Evolutionary conservation across 2,113 vertebrate genomes (phyloP), one percentile per base, ranked within the genome.

Genomic region (Saccopteryx bilineata): DNA sequence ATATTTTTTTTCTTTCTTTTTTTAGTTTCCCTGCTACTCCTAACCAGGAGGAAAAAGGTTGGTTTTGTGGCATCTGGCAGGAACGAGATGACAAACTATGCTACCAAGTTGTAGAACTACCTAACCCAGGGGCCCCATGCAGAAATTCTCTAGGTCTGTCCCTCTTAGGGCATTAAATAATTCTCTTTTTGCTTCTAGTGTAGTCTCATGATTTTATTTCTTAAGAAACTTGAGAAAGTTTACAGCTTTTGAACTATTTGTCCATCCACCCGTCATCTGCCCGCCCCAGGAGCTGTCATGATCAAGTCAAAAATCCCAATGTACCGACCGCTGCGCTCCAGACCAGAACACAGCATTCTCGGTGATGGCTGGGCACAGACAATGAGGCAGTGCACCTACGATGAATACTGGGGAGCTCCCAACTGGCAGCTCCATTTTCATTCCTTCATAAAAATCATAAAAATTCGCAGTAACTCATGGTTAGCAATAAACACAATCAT

Each of bases 401-500:
- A 52, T 65, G 96, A 89, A 21, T 48, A 81, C 48, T 95, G 83
- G 82, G 96, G 96, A 95, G 95, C 80, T 69, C 1, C 97, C 24
- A 72, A 80, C 50, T 28, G 81, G 95, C 97, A 97, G 97, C 93
- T 91, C 92, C 93, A 94, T 93, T 96, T 97, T 95, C 95, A 66
- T 33, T 92, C 92, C 94, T 95, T 97, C 87, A 78, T 91, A 82
- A 78, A 97, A 93, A 81, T 96, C 92, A 95, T 88, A 68, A 83
- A 91, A 94, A 92, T 82, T 75, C 78, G 39, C 78, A 69, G 76
- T 91, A 92, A 94, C 89, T 96, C 96, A 96, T 31, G n/a, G 91
- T 92, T 86, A 95, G 80, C 96, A 90, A 97, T 60, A 97, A 96
- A 98, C 96, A 98, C 97, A 98, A 98, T 98, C 98, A 98, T 98